phyloP scores from a whole-genome alignment of 2,888 invertebrate species.

The Cryptops parisi region DNA sequence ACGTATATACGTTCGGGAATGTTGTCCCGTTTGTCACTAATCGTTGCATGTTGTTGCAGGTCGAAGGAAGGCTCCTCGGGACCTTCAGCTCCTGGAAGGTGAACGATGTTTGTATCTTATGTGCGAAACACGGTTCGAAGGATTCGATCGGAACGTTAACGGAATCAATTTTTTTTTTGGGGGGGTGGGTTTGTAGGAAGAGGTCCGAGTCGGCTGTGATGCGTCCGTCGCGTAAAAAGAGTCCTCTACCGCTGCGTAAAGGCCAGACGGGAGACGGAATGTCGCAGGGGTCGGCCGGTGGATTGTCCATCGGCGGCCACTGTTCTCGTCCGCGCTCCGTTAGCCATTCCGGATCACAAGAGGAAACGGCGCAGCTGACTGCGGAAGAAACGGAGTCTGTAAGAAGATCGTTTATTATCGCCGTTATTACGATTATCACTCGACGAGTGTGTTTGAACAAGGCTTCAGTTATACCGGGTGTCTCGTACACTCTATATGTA shows the following conservation, averaged over 20 bases:
- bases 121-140: neutral
- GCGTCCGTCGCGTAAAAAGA: conserved; percentile 1
- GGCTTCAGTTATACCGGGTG: too few relatives aligned
- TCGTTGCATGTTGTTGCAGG: too few relatives aligned
- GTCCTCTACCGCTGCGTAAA: conserved; percentile 12
- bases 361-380: conserved; percentile 1
- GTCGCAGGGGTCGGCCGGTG: conserved; percentile 3
- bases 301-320: neutral
- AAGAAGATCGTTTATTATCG: neutral
- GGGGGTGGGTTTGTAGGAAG: conserved; percentile 3
- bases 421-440: neutral
- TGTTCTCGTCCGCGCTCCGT: conserved; percentile 4
- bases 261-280: conserved; percentile 8
- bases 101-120: neutral
- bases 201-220: conserved; percentile 10
- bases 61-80: neutral
- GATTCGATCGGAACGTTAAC: neutral
- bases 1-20: too few relatives aligned
- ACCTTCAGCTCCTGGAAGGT: neutral
- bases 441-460: too few relatives aligned
- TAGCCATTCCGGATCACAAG: conserved; percentile 10
- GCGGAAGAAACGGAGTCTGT: conserved; percentile 7
- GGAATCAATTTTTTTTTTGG: neutral
- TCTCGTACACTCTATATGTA: too few relatives aligned
- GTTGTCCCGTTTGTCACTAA: too few relatives aligned